Evolutionary conservation across 92 coral and sea anemone species (phyloP), one percentile per base, ranked within the genome.

Genomic region (Meandrina meandrites): DNA sequence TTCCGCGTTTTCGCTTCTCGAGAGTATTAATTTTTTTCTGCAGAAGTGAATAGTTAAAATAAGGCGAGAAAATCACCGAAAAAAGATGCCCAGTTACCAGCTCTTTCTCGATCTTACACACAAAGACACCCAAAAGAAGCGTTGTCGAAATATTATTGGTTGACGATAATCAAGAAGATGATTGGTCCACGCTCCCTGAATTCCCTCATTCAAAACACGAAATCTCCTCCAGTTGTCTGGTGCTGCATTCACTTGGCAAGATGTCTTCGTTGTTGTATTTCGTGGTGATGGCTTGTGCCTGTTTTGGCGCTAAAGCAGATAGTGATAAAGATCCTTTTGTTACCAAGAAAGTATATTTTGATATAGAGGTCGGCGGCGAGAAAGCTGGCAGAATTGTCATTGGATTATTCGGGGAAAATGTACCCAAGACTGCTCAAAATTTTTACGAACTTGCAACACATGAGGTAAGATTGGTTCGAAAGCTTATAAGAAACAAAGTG

Each of bases 341-440:
- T 24, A 90, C 91, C 0, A 78, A 80, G 79, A 90, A 94, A 90
- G 98, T 96, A 0, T 96, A 36, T 79, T 96, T 96, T 73, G 98
- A 96, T 75, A 90, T 96, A 13, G 71, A 90, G 60, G 94, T 96
- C 75, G 98, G 96, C 48, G 96, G 91, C 17, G 75, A 94, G 82
- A 78, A 90, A 66, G 88, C 90, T 72, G 98, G 98, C 30, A 83
- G 98, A 47, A 91, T 96, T 28, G 98, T 81, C 24, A 96, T 96
- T 71, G 98, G 98, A 79, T 78, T 96, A 74, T 96, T 94, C 84
- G 98, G 98, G 28, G 90, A 91, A 45, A 80, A 83, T 42, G 98
- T 94, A 19, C 98, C 98, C n/a, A 96, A 93, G 77, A 96, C 98
- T 66, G 95, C 76, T 13, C 75, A 86, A 14, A 96, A 96, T 80